These are phyloP conservation scores for Julus scandinavius DNA, from an alignment of 2,888 invertebrate species.

Conservation along the genomic window DNA sequence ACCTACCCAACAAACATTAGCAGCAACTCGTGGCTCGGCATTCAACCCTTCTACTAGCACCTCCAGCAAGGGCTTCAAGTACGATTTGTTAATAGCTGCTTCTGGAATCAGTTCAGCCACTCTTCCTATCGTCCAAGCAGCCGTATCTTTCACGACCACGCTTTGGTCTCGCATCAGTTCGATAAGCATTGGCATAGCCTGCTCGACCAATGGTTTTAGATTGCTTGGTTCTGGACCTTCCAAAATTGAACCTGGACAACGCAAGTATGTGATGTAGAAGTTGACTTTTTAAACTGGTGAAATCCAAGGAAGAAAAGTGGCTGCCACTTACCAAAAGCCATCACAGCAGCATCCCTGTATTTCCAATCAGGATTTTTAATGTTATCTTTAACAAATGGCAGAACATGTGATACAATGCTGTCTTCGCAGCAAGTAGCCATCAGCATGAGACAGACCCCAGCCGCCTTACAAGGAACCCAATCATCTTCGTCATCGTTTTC, in stretches of 20 bases:
- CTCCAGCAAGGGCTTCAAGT: conserved; percentile 74
- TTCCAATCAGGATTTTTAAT: conserved; percentile 94
- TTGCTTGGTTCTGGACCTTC: conserved; percentile 90
- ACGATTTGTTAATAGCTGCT: conserved; percentile 88
- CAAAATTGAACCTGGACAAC: conserved; percentile 73
- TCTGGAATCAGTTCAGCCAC: conserved; percentile 98
- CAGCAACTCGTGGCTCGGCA: conserved; percentile 95
- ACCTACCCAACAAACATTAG: conserved; percentile 96
- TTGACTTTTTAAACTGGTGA: not conserved
- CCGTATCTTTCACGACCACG: conserved; percentile 95
- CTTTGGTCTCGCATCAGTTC: conserved; percentile 93
- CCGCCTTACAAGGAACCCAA: conserved; percentile 99
- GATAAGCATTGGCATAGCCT: conserved; percentile 96
- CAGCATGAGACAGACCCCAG: conserved; percentile 98
- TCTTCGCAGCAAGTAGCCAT: conserved; percentile 97
- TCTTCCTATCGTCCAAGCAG: conserved; percentile 98
- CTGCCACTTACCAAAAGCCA: conserved; percentile 85
- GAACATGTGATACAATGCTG: conserved; percentile 92
- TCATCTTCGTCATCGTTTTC: conserved; percentile 98
- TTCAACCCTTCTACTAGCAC: conserved; percentile 77
- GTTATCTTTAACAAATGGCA: conserved; percentile 96
- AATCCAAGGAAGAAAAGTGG: not conserved
- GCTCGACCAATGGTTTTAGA: conserved; percentile 91
- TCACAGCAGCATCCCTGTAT: conserved; percentile 93
- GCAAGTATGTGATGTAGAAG: not conserved